Evolutionary conservation across 1,140 invertebrate species (phyloP).

Genomic region (Drosophila lacertosa): DNA sequence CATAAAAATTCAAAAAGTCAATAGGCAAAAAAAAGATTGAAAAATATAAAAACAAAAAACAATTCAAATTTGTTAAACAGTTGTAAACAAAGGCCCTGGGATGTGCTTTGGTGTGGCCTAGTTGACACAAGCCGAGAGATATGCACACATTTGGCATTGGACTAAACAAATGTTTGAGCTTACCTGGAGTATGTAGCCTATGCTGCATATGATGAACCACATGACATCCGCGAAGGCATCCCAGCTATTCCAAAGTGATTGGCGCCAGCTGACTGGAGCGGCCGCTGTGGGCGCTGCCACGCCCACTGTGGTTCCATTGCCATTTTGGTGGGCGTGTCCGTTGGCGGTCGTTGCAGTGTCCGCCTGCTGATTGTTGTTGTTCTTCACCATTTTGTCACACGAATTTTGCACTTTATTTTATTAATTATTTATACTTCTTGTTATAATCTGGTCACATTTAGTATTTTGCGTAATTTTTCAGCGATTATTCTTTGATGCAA

Average conservation of each 20-base stretch:
- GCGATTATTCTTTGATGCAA: slow-evolving; percentile 36
- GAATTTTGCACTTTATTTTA: slow-evolving; percentile 25
- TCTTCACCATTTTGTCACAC: slow-evolving; percentile 63
- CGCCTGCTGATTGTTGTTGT: slow-evolving; percentile 61
- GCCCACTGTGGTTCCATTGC: slow-evolving; percentile 42
- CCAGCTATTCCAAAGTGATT: slow-evolving; percentile 72
- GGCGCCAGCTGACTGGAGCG: slow-evolving; percentile 26
- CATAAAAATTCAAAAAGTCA: slow-evolving; percentile 11
- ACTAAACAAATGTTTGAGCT: slow-evolving; percentile 14
- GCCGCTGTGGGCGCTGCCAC: slow-evolving; percentile 21
- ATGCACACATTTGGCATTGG: slow-evolving; percentile 14
- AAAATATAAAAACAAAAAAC: no score
- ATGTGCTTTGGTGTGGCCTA: slow-evolving; percentile 14
- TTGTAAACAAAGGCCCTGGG: slow-evolving; percentile 27
- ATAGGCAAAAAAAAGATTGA: slow-evolving; percentile 4
- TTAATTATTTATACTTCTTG: slow-evolving; percentile 25
- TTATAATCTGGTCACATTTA: slow-evolving; percentile 36
- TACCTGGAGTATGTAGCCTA: slow-evolving; percentile 85
- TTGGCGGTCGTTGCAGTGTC: slow-evolving; percentile 38
- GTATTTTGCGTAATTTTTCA: slow-evolving; percentile 44
- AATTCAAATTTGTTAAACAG: slow-evolving; percentile 24
- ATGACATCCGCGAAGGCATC: slow-evolving; percentile 86
- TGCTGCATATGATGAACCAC: slow-evolving; percentile 86
- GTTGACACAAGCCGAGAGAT: background rate
- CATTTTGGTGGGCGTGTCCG: slow-evolving; percentile 54